A percentile compares a stretch with the other conserved stretches of the same genome.
Evolutionary conservation across 2,797 vertebrate species (phyloP).

Genomic region (Mus spretus): DNA sequence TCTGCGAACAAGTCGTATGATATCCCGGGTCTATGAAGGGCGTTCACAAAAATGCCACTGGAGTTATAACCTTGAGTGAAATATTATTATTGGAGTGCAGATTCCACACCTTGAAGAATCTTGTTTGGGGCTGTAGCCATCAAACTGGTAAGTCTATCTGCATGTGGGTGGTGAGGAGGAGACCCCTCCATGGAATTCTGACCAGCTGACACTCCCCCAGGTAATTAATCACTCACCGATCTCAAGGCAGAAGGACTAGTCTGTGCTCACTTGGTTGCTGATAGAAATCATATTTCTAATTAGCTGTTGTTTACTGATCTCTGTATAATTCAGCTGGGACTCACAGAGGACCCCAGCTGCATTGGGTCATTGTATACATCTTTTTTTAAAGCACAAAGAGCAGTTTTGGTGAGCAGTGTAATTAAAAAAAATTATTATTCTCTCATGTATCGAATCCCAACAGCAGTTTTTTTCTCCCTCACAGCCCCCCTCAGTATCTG

Average conservation of each 20-base stretch:
- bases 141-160: conserved; percentile 35
- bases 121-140: neutral
- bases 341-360: neutral
- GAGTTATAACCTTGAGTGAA: conserved; percentile 33
- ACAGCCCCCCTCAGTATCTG: neutral
- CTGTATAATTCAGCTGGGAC: neutral
- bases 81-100: neutral
- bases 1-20: conserved; percentile 18
- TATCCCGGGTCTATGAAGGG: neutral
- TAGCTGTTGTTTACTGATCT: conserved; percentile 31
- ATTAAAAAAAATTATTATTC: neutral
- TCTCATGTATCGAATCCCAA: neutral
- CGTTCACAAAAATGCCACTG: conserved; percentile 2
- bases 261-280: conserved; percentile 28
- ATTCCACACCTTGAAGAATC: neutral
- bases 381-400: neutral
- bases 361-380: conserved; percentile 4
- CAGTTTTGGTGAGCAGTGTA: neutral
- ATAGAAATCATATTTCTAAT: conserved; percentile 61
- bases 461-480: neutral
- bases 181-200: neutral
- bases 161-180: neutral
- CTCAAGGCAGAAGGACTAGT: conserved; percentile 47
- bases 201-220: neutral
- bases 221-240: conserved; percentile 27